Conservation (phyloP, 2,888 invertebrate genomes). For the Lasioglossum malachurum region DNA sequence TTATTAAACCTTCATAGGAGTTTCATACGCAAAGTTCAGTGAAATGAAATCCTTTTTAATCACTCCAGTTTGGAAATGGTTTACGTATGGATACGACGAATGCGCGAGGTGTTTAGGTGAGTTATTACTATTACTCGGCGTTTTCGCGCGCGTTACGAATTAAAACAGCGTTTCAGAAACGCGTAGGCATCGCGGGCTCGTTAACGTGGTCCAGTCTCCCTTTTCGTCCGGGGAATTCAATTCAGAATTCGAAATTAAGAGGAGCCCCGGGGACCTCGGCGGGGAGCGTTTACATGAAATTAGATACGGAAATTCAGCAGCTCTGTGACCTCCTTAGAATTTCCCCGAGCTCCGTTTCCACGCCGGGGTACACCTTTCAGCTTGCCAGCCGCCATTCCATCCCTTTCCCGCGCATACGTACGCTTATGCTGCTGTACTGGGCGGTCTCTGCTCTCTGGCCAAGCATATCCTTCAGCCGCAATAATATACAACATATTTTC, state of each 20-base stretch:
- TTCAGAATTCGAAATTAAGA: constrained; percentile 29
- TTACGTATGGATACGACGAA: neutral
- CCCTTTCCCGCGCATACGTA: neutral
- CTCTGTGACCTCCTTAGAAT: constrained; percentile 48
- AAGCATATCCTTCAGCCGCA: neutral
- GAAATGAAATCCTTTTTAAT: neutral
- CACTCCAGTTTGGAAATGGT: neutral
- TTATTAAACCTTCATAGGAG: neutral
- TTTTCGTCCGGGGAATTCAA: constrained; percentile 7
- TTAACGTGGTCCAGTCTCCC: constrained; percentile 21
- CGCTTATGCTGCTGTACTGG: neutral
- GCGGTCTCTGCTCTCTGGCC: neutral
- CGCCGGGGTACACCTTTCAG: constrained; percentile 44
- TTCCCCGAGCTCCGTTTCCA: constrained; percentile 11
- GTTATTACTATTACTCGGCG: neutral
- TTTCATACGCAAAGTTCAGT: neutral
- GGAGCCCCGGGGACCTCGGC: constrained; percentile 10
- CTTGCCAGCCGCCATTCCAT: constrained; percentile 41
- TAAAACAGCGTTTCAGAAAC: neutral
- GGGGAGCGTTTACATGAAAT: constrained; percentile 38
- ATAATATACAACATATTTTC: neutral
- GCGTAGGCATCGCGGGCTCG: neutral
- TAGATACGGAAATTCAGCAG: constrained; percentile 41
- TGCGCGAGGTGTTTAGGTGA: neutral
- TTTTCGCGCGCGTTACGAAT: constrained; percentile 21